These are phyloP conservation scores for Hemitrygon akajei DNA, from an alignment of 2,797 vertebrate species.

Conservation along the genomic window DNA sequence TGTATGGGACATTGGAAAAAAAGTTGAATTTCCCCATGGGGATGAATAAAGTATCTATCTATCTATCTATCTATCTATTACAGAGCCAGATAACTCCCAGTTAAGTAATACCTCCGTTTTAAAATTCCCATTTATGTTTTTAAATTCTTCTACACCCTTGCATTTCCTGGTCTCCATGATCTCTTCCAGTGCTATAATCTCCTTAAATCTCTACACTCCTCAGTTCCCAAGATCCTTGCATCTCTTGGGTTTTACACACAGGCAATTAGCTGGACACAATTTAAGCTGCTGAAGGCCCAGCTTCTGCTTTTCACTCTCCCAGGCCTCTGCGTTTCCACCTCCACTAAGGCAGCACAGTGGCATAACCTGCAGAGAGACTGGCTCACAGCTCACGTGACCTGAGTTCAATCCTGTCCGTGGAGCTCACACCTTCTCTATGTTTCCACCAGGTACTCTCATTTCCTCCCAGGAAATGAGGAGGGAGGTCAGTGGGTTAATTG, in stretches of 20 bases:
- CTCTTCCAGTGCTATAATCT: not conserved
- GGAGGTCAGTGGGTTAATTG: too few relatives aligned
- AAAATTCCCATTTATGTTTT: not conserved
- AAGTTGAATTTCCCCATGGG: too few relatives aligned
- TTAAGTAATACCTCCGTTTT: not conserved
- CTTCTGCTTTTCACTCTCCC: not conserved
- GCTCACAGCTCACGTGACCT: too few relatives aligned
- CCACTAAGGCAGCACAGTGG: too few relatives aligned
- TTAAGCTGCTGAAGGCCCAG: not conserved
- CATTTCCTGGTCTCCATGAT: not conserved
- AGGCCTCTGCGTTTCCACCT: not conserved
- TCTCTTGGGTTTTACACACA: not conserved
- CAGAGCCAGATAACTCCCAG: not conserved
- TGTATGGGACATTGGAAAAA: too few relatives aligned
- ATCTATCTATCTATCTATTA: too few relatives aligned
- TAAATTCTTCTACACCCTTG: not conserved
- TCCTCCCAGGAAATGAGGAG: too few relatives aligned
- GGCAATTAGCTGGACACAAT: not conserved
- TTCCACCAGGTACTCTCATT: too few relatives aligned
- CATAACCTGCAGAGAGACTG: too few relatives aligned
- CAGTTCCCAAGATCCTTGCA: not conserved
- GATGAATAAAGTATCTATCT: too few relatives aligned
- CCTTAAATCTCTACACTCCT: not conserved
- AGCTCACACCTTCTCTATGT: too few relatives aligned
- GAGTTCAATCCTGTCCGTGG: too few relatives aligned